phyloP scores from a whole-genome alignment of 2,113 vertebrate species.

The Marcusenius ussheri region DNA sequence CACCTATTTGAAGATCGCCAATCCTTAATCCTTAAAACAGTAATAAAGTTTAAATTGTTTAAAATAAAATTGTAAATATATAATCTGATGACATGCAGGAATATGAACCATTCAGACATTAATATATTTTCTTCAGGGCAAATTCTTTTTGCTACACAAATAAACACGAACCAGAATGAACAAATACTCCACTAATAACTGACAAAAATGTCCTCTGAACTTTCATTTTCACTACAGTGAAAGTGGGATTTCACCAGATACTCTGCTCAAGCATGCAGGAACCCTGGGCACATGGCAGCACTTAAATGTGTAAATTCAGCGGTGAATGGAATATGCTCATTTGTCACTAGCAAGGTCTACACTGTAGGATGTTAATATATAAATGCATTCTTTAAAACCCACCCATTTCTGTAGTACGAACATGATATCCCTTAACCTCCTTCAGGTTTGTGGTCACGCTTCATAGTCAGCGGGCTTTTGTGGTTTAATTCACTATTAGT shows the following conservation, averaged over 20 bases:
- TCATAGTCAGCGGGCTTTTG: neutral
- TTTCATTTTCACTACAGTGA: neutral
- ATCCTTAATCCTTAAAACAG: neutral
- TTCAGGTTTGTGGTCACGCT: neutral
- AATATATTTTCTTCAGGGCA: neutral
- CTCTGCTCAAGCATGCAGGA: neutral
- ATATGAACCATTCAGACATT: neutral
- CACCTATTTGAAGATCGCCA: neutral
- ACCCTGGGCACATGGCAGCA: neutral
- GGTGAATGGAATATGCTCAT: neutral
- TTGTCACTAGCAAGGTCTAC: neutral
- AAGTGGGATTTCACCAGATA: neutral
- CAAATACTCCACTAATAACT: neutral
- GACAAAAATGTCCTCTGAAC: neutral
- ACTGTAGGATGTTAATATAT: neutral
- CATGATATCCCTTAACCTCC: neutral
- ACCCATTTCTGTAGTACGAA: neutral
- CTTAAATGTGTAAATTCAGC: neutral
- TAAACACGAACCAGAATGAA: neutral
- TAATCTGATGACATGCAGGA: neutral
- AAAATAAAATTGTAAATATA: neutral
- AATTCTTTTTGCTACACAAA: neutral
- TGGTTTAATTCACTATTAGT: neutral
- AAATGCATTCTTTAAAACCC: neutral
- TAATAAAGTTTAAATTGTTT: neutral